A percentile compares a stretch with the other conserved stretches of the same genome.
Evolutionary conservation across 2,113 vertebrate genomes (phyloP).

Genomic region (Indri indri): DNA sequence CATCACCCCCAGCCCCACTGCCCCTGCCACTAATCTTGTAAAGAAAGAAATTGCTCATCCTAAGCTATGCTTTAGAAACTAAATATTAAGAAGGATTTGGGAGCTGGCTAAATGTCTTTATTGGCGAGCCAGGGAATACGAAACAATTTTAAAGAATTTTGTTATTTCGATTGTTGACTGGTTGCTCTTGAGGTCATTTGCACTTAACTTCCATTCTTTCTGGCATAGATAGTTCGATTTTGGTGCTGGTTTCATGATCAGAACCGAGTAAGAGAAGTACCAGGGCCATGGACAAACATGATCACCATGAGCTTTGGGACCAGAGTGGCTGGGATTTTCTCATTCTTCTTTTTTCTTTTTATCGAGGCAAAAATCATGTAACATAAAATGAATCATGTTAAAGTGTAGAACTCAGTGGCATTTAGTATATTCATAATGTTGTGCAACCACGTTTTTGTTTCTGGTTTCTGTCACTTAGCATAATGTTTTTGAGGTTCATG

Average conservation of each 20-base stretch:
- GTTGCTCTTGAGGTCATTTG: neutral
- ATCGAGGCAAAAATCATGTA: neutral
- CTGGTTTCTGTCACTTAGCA: neutral
- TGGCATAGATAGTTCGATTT: neutral
- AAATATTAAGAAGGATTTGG: neutral
- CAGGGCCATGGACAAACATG: rapidly evolving
- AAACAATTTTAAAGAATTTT: neutral
- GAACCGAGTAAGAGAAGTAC: neutral
- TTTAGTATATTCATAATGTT: neutral
- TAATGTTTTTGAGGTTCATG: neutral
- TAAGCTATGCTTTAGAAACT: neutral
- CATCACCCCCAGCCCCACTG: neutral
- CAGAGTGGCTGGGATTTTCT: neutral
- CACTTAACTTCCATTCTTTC: neutral
- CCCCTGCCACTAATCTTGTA: neutral
- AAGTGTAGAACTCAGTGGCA: neutral
- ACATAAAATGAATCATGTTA: neutral
- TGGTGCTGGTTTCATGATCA: neutral
- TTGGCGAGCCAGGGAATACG: neutral
- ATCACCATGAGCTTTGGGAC: neutral
- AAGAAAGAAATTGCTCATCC: neutral
- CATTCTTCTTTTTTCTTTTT: neutral
- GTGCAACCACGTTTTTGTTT: neutral
- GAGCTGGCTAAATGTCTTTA: neutral
- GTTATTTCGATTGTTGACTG: neutral